phyloP scores from a whole-genome alignment of 2,797 vertebrate genomes.

The Echeneis naucrates region DNA sequence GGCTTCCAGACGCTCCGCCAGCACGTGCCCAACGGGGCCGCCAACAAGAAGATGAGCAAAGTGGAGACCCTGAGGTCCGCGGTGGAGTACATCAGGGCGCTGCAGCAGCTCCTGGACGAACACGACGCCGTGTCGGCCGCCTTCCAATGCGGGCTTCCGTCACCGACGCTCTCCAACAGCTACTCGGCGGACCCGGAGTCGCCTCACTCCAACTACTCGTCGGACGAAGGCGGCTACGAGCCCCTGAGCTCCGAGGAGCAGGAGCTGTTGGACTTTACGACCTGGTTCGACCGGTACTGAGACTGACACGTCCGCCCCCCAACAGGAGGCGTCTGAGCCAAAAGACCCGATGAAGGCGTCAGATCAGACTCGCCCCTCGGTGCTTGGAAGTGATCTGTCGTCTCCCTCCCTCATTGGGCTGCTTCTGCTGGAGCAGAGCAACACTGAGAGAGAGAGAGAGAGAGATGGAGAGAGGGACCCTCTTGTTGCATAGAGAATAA shows the following conservation, averaged over 20 bases:
- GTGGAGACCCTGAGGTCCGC: conserved; percentile 97
- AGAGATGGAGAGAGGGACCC: conserved; percentile 50
- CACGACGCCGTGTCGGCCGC: conserved; percentile 89
- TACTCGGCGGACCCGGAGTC: conserved; percentile 91
- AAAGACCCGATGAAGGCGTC: conserved; percentile 56
- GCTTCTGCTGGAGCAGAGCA: conserved; percentile 71
- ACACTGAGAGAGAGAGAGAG: conserved; percentile 49
- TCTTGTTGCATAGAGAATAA: conserved; percentile 56
- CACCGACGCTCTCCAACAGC: conserved; percentile 80
- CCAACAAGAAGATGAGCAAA: conserved; percentile 98
- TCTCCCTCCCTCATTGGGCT: conserved; percentile 61
- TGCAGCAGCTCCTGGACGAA: conserved; percentile 93
- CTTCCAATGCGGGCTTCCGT: conserved; percentile 87
- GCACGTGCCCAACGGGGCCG: conserved; percentile 93
- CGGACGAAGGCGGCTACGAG: conserved; percentile 92
- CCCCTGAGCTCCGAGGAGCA: conserved; percentile 92
- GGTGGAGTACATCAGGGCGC: conserved; percentile 95
- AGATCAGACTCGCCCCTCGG: conserved; percentile 51
- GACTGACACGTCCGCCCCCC: too few relatives aligned
- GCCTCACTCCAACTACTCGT: conserved; percentile 89
- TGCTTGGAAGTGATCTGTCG: conserved; percentile 60
- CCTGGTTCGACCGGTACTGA: conserved; percentile 95
- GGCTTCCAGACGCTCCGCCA: conserved; percentile 96
- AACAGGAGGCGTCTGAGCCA: conserved; percentile 50
- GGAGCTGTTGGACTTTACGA: conserved; percentile 93